These are phyloP conservation scores for Caenorhabditis japonica DNA, from an alignment of 2,888 invertebrate genomes.

Conservation along the genomic window DNA sequence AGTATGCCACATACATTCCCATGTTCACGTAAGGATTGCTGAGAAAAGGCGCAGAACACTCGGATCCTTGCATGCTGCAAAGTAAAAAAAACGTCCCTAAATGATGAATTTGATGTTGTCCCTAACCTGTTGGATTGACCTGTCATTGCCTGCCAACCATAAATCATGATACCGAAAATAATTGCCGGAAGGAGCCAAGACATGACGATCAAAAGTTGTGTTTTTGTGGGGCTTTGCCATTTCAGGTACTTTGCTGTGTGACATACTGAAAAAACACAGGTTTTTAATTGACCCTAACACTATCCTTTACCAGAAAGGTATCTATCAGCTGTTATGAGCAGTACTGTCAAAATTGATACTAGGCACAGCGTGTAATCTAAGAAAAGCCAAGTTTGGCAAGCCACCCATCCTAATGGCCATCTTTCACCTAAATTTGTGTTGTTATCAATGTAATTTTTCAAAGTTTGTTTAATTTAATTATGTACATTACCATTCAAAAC, in stretches of 20 bases:
- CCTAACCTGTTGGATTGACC: conserved; percentile 54
- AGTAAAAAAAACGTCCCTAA: neutral
- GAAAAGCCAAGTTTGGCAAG: conserved; percentile 76
- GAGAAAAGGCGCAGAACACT: conserved; percentile 76
- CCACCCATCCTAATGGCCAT: conserved; percentile 74
- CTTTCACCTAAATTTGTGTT: conserved; percentile 72
- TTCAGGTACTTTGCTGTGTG: conserved; percentile 77
- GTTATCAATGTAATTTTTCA: too few species aligned
- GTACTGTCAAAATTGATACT: conserved; percentile 77
- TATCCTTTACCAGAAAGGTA: conserved; percentile 60
- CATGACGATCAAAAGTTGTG: conserved; percentile 69
- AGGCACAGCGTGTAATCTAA: conserved; percentile 77
- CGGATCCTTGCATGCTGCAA: conserved; percentile 64
- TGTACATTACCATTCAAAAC: conserved; percentile 71
- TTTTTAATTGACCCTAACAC: neutral
- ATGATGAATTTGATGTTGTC: neutral
- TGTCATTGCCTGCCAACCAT: conserved; percentile 75
- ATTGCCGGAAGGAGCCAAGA: conserved; percentile 76
- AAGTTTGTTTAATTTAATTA: neutral
- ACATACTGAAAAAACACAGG: conserved; percentile 65
- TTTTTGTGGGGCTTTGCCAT: conserved; percentile 85
- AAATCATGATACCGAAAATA: conserved; percentile 77
- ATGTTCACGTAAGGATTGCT: conserved; percentile 77
- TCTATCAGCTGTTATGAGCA: conserved; percentile 75
- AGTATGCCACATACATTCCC: conserved; percentile 77